Evolutionary conservation across 1,140 invertebrate genomes (phyloP).

Genomic region (Magallana ariakensis): DNA sequence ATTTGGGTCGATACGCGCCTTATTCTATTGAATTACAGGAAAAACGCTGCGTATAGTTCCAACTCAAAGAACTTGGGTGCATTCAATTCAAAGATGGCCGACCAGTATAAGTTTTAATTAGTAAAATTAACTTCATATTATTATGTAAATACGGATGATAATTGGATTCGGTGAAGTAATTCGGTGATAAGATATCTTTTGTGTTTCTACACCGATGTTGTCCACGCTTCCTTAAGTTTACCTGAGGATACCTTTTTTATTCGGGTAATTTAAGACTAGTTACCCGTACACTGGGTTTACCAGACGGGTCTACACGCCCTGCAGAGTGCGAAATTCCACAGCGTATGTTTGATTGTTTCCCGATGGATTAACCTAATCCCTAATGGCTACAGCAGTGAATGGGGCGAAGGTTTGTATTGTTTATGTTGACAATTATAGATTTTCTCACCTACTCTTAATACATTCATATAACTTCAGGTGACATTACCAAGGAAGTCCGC

Average conservation of each 20-base stretch:
- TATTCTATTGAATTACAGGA: neutral
- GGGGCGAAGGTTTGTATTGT: conserved; percentile 17
- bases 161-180: neutral
- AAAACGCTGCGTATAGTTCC: conserved; percentile 17
- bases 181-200: neutral
- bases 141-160: neutral
- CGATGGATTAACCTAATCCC: conserved; percentile 15
- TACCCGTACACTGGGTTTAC: neutral
- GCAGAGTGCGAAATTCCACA: neutral
- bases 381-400: conserved; percentile 29
- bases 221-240: conserved; percentile 27
- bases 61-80: neutral
- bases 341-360: neutral
- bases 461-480: neutral
- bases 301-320: neutral
- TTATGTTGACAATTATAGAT: neutral
- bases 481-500: neutral
- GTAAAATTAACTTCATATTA: neutral
- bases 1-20: conserved; percentile 31
- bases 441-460: neutral
- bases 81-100: conserved; percentile 25
- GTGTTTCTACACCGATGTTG: neutral
- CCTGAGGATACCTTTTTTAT: conserved; percentile 9
- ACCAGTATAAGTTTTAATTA: neutral
- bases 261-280: conserved; percentile 19